phyloP scores from a whole-genome alignment of 2,113 vertebrate genomes.

The Erythrocebus patas region DNA sequence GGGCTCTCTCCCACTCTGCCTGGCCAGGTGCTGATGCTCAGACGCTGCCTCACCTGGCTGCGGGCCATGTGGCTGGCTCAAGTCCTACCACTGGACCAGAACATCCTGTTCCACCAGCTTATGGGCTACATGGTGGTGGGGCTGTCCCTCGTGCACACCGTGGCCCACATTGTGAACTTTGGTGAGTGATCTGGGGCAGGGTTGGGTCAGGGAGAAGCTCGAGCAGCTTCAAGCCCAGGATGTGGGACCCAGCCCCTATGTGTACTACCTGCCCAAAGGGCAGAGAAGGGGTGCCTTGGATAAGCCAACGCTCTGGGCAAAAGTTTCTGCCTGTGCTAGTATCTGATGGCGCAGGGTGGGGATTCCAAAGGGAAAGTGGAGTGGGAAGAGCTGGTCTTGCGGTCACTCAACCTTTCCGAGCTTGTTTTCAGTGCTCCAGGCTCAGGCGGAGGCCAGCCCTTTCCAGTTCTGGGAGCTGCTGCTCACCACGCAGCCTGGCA shows the following conservation, averaged over 20 bases:
- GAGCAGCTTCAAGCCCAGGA: not conserved
- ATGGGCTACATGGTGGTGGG: constrained; percentile 86
- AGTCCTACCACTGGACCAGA: constrained; percentile 90
- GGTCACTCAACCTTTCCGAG: not conserved
- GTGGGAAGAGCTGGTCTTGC: not conserved
- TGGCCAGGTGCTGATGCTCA: constrained; percentile 89
- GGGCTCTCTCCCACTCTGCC: not conserved
- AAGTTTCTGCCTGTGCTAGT: not conserved
- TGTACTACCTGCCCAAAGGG: not conserved
- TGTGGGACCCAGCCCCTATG: not conserved
- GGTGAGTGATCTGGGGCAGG: constrained; percentile 77
- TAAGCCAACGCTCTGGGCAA: not conserved
- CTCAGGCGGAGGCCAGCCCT: not conserved
- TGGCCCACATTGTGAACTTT: constrained; percentile 87
- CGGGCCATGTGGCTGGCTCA: constrained; percentile 85
- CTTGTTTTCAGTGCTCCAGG: constrained; percentile 78
- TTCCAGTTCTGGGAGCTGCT: constrained; percentile 87
- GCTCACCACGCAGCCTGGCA: constrained; percentile 82
- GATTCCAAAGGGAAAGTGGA: not conserved
- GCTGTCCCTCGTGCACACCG: constrained; percentile 83
- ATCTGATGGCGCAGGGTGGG: not conserved
- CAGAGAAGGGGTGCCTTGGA: not conserved
- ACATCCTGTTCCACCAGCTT: constrained; percentile 89
- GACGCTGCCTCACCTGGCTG: constrained; percentile 89
- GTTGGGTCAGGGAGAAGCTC: too few relatives aligned